A percentile compares a stretch with the other conserved stretches of the same genome.
Conservation (phyloP, 2,888 invertebrate genomes). For the Adelphocoris suturalis region DNA sequence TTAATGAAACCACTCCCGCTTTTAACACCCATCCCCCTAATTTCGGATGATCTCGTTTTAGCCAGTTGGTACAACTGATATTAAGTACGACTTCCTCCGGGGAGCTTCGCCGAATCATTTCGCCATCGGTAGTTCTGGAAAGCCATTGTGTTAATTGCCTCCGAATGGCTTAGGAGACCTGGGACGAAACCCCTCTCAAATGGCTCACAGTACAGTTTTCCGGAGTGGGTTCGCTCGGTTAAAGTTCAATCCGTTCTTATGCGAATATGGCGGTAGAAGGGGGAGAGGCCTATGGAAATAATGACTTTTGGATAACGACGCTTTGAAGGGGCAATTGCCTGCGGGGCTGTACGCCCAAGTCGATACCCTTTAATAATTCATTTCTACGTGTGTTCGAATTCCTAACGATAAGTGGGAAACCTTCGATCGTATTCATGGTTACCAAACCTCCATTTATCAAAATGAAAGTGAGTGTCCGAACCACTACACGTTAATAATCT, state of each 20-base stretch:
- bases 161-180: not conserved
- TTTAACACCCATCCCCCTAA: not conserved
- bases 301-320: constrained; percentile 37
- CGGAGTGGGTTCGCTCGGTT: not conserved
- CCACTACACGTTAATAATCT: too few species aligned
- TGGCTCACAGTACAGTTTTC: not conserved
- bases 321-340: not conserved
- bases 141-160: constrained; percentile 48
- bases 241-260: constrained; percentile 45
- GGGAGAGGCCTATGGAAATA: constrained; percentile 6
- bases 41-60: constrained; percentile 28
- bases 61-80: constrained; percentile 42
- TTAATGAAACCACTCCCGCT: not conserved
- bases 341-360: not conserved
- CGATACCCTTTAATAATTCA: constrained; percentile 37
- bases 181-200: not conserved
- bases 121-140: constrained; percentile 13
- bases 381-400: constrained; percentile 23
- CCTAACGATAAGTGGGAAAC: not conserved
- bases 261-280: not conserved
- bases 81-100: not conserved
- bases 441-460: too few species aligned
- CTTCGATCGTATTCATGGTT: too few species aligned
- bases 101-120: constrained; percentile 33
- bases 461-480: too few species aligned